Evolutionary conservation across 2,888 invertebrate species (phyloP), one percentile per base, ranked within the genome.

Genomic region (Nipponacmea schrenckii): DNA sequence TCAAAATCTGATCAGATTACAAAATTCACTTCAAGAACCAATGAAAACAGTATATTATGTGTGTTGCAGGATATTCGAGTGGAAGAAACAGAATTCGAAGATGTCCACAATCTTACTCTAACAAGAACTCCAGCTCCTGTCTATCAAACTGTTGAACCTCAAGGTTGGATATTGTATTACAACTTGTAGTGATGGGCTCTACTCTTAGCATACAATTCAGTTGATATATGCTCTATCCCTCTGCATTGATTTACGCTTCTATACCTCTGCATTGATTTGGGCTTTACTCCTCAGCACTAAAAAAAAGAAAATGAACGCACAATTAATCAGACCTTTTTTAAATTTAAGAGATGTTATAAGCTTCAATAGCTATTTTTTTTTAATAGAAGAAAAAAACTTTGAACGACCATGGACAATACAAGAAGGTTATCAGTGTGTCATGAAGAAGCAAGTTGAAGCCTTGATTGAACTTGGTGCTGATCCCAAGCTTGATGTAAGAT

Each of bases 371-470:
- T 7, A 8, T 39, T 5, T 10, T 5, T 66, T 10, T 20, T 10
- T 10, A 24, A 39, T 26, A 56, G 26, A 65, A 56, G 65, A 70
- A 65, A 62, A 65, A 48, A 12, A 24, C 20, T 56, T 56, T n/a
- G 85, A 84, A 4, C 70, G 85, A 44, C 83, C 83, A 48, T 85
- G 85, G 85, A 80, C 83, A 71, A 75, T 80, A 7, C 81, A 81
- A 62, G 86, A 86, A 69, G 82, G 79, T 24, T 85, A 81, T 67
- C 82, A 82, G 72, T 75, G 82, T 17, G 80, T 86, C 26, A 74
- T 86, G 8, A 75, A 78, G 64, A 79, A 80, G 62, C 85, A 85
- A 71, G 84, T 83, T 7, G 80, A 85, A 39, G 78, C 82, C n/a
- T 70, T 85, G 26, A 80, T 85, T 31, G 66, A 72, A 48, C 73